phyloP scores from a whole-genome alignment of 2,113 vertebrate species.

The Strix uralensis region DNA sequence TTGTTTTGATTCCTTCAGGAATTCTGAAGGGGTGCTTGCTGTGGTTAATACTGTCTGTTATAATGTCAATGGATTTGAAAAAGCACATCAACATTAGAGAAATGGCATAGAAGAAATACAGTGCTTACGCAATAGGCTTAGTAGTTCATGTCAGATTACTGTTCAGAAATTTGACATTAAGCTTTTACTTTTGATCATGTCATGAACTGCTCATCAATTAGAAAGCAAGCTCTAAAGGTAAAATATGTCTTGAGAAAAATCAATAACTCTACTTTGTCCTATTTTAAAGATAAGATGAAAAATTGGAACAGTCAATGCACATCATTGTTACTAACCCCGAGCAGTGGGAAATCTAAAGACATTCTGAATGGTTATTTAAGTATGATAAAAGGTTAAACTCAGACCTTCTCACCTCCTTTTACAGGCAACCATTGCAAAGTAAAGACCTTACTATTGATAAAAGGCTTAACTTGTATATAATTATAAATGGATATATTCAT shows the following conservation, averaged over 20 bases:
- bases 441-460: not conserved
- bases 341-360: not conserved
- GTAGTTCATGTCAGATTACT: not conserved
- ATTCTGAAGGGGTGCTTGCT: not conserved
- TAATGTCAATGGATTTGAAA: not conserved
- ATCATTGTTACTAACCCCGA: not conserved
- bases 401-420: not conserved
- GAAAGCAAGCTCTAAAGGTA: not conserved
- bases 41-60: not conserved
- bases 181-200: slow-evolving; percentile 21
- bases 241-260: not conserved
- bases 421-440: not conserved
- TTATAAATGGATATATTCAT: not conserved
- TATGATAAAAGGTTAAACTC: not conserved
- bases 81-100: not conserved
- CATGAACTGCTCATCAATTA: not conserved
- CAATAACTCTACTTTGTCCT: not conserved
- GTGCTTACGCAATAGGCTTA: not conserved
- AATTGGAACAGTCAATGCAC: not conserved
- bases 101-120: not conserved
- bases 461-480: not conserved
- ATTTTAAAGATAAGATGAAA: not conserved
- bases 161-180: not conserved
- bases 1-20: not conserved
- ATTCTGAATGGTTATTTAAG: not conserved